Evolutionary conservation across 2,797 vertebrate species (phyloP).

Genomic region (Hybognathus amarus): DNA sequence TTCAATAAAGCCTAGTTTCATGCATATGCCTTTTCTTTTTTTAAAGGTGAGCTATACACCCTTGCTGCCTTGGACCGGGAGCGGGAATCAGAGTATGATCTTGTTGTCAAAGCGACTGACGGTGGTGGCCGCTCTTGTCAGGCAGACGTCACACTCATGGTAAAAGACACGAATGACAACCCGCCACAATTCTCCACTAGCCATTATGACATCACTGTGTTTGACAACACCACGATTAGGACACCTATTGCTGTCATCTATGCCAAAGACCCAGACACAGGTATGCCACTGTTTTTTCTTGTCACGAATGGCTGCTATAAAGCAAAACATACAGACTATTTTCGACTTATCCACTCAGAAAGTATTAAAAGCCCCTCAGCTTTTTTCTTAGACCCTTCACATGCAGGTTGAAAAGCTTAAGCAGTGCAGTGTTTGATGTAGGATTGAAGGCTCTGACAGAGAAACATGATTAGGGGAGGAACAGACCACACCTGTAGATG

Average conservation of each 20-base stretch:
- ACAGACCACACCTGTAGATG: slow-evolving; percentile 61
- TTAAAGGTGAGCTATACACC: slow-evolving; percentile 89
- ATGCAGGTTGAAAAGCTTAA: slow-evolving; percentile 33
- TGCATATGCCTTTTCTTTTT: slow-evolving; percentile 11
- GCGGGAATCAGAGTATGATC: slow-evolving; percentile 76
- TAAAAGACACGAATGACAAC: slow-evolving; percentile 95
- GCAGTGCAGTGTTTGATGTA: slow-evolving; percentile 60
- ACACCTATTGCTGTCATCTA: slow-evolving; percentile 90
- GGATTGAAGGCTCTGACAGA: slow-evolving; percentile 45
- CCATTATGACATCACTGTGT: slow-evolving; percentile 89
- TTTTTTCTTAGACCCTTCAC: slow-evolving; percentile 20
- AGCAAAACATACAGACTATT: slow-evolving; percentile 6
- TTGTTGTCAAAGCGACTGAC: slow-evolving; percentile 91
- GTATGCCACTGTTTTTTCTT: slow-evolving; percentile 68
- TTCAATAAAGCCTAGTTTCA: slow-evolving; percentile 8
- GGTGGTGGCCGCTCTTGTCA: slow-evolving; percentile 95
- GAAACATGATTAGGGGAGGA: slow-evolving; percentile 52
- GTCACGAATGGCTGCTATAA: background rate
- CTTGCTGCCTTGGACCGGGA: slow-evolving; percentile 87
- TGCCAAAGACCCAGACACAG: slow-evolving; percentile 92
- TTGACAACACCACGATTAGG: slow-evolving; percentile 93
- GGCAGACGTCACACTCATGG: slow-evolving; percentile 81
- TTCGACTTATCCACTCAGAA: slow-evolving; percentile 45
- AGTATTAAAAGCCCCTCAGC: slow-evolving; percentile 32
- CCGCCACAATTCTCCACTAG: slow-evolving; percentile 86